Evolutionary conservation across 2,888 invertebrate species (phyloP).

Genomic region (Gryllus longicercus): DNA sequence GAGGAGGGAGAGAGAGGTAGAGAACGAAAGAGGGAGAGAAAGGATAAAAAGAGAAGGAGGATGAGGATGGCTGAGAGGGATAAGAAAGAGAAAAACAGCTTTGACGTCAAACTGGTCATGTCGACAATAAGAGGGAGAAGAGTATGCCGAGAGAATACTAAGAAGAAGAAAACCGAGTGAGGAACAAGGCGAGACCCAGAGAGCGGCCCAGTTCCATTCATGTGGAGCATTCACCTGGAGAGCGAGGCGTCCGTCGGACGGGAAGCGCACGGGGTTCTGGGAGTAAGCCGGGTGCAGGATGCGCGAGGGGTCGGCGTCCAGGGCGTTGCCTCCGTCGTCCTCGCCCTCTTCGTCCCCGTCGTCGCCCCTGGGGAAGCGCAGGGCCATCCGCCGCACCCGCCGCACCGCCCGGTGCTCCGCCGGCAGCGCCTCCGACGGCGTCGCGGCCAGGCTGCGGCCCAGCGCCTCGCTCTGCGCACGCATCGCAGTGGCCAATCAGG

Average conservation of each 20-base stretch:
- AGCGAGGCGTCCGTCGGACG: not conserved
- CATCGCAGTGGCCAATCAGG: too few relatives aligned
- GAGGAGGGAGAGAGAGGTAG: too few relatives aligned
- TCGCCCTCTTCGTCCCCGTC: not conserved
- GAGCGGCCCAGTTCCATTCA: not conserved
- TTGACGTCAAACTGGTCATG: too few relatives aligned
- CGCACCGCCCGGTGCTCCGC: not conserved
- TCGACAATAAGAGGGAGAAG: too few relatives aligned
- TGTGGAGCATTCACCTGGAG: not conserved
- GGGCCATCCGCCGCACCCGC: not conserved
- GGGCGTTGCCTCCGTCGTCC: not conserved
- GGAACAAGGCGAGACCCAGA: too few relatives aligned
- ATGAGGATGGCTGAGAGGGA: too few relatives aligned
- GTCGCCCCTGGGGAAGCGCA: not conserved
- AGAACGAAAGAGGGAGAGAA: too few relatives aligned
- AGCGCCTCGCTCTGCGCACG: too few relatives aligned
- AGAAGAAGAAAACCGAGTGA: too few relatives aligned
- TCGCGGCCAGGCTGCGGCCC: not conserved
- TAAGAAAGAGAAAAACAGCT: too few relatives aligned
- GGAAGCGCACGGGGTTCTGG: not conserved
- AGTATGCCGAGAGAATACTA: too few relatives aligned
- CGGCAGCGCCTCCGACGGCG: not conserved
- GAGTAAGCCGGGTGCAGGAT: not conserved
- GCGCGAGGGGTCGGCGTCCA: slow-evolving; percentile 1
- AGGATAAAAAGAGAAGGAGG: too few relatives aligned